Conservation (phyloP, 2,797 vertebrate genomes). For the Meriones psammophilus region DNA sequence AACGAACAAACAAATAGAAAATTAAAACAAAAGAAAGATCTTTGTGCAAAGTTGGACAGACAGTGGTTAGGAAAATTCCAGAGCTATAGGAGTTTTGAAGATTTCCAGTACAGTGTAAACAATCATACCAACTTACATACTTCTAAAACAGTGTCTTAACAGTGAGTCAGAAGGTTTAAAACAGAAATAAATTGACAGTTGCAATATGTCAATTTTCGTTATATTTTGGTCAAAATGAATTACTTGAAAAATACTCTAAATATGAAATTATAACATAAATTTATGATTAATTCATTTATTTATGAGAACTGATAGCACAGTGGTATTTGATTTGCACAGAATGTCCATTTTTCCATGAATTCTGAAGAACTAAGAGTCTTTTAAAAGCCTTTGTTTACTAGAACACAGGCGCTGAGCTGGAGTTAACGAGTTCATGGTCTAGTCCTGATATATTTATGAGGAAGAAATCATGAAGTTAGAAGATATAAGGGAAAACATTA, state of each 20-base stretch:
- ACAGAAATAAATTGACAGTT: background rate
- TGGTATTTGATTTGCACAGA: background rate
- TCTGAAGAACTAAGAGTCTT: background rate
- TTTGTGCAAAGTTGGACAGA: too few species aligned
- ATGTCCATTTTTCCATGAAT: background rate
- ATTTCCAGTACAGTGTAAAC: background rate
- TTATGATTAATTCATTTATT: background rate
- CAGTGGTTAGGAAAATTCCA: background rate
- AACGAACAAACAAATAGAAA: too few species aligned
- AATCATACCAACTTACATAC: background rate
- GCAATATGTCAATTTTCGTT: background rate
- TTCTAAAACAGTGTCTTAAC: background rate
- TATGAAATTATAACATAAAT: background rate
- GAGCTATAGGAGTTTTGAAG: too few species aligned
- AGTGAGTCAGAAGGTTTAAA: background rate
- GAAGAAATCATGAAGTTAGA: background rate
- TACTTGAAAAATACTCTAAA: background rate
- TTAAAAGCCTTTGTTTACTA: background rate
- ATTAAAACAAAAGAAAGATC: too few species aligned
- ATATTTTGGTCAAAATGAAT: slow-evolving; percentile 23
- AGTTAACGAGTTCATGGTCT: too few species aligned
- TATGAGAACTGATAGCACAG: background rate
- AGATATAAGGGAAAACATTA: background rate
- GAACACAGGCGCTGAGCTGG: too few species aligned
- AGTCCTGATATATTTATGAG: background rate